A percentile compares a stretch with the other conserved stretches of the same genome.
These are phyloP conservation scores for Chrysomallon squamiferum DNA, from an alignment of 1,140 invertebrate genomes.

Conservation along the genomic window DNA sequence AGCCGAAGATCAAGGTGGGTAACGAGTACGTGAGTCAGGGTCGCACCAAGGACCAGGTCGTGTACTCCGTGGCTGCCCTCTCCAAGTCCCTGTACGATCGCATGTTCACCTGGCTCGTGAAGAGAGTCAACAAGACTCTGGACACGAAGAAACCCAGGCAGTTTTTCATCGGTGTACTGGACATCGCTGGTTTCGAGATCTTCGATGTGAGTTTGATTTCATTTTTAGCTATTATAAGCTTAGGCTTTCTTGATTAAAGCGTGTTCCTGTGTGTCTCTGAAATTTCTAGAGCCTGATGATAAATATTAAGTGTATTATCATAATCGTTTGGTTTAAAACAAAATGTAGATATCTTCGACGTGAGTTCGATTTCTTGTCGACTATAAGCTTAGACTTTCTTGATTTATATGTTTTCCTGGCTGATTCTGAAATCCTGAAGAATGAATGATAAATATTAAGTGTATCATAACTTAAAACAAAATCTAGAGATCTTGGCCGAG, in stretches of 20 bases:
- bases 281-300: not conserved
- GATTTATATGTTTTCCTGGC: too few relatives aligned
- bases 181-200: conserved; percentile 99
- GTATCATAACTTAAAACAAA: too few relatives aligned
- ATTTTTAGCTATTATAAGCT: not conserved
- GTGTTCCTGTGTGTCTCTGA: not conserved
- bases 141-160: conserved; percentile 96
- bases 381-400: too few relatives aligned
- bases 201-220: conserved; percentile 84
- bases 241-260: not conserved
- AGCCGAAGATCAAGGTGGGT: conserved; percentile 69
- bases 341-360: too few relatives aligned
- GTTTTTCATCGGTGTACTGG: conserved; percentile 97
- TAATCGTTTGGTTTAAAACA: not conserved
- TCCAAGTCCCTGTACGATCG: conserved; percentile 96
- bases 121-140: conserved; percentile 97
- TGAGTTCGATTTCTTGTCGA: too few relatives aligned
- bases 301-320: not conserved
- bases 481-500: too few relatives aligned
- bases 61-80: conserved; percentile 93
- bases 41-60: conserved; percentile 90
- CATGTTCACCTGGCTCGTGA: conserved; percentile 95
- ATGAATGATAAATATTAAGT: too few relatives aligned
- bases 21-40: conserved; percentile 98
- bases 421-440: too few relatives aligned